Base-by-base conservation (phyloP, 2,888 invertebrate species). In the Drosophila melanosoma region DNA sequence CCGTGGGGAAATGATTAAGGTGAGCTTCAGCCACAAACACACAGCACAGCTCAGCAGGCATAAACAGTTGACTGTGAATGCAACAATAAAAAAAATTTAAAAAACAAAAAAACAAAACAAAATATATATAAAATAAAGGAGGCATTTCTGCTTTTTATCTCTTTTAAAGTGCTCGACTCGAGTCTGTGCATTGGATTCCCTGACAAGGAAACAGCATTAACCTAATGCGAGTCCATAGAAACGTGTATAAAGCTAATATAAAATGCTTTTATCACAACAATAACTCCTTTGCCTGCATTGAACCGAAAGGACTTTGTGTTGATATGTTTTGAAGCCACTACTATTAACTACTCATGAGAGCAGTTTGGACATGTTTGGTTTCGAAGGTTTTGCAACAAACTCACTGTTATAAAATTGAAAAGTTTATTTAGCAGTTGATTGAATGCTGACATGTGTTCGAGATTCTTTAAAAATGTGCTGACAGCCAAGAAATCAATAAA, bases 121-220 rank as follows among this genome's bases (percentile, higher is more conserved):
- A 71, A 66, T 11, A 42, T 1, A 15, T 12, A 15, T 12, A 45
- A 45, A 15, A 45, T n/a, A 45, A 45, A 54, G 12, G 63, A 60
- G 69, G 51, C 52, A 56, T 70, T 67, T 61, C 42, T 29, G 35
- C 17, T 35, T 12, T 48, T 32, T 53, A 26, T 51, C 23, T 42
- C 57, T 29, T 67, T 49, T 38, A 62, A 76, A 63, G 56, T 59
- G 64, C 71, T 62, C 35, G 26, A 49, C 42, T 62, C 40, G 32
- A 51, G 36, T 17, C 35, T 56, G 40, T n/a, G 51, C 71, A 45
- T 4, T 54, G 57, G 63, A 67, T 58, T 59, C 68, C 52, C 76
- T 26, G 49, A 81, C 78, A 78, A 62, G 77, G 32, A 78, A 71
- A 76, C 48, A 60, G 64, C 81, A 81, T 80, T 78, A 78, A 53